These are phyloP conservation scores for Caenorhabditis sulstoni DNA, from an alignment of 2,888 invertebrate species.

Conservation along the genomic window DNA sequence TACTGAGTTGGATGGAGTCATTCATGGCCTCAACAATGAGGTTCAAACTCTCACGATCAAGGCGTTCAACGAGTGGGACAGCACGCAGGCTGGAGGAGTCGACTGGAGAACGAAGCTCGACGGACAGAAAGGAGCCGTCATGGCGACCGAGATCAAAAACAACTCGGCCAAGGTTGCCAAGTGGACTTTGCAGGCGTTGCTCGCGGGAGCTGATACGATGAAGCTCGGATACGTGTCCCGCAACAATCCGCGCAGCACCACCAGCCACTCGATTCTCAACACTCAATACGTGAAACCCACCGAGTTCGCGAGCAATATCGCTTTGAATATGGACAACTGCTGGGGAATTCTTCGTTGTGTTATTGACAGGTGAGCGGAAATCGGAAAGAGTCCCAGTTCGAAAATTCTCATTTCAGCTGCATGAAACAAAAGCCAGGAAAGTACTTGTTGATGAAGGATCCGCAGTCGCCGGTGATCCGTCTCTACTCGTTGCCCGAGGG, in stretches of 20 bases:
- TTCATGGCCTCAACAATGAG: slow-evolving; percentile 85
- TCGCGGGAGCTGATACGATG: slow-evolving; percentile 96
- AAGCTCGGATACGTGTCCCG: slow-evolving; percentile 99
- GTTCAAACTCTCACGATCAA: slow-evolving; percentile 94
- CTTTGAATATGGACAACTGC: slow-evolving; percentile 98
- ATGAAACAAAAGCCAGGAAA: slow-evolving; percentile 78
- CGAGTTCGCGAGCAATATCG: slow-evolving; percentile 98
- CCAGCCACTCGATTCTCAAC: slow-evolving; percentile 84
- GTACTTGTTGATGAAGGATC: slow-evolving; percentile 78
- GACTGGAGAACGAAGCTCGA: slow-evolving; percentile 97
- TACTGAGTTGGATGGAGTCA: slow-evolving; percentile 96
- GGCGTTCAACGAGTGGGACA: slow-evolving; percentile 99
- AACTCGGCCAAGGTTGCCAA: slow-evolving; percentile 99
- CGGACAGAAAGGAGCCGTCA: slow-evolving; percentile 96
- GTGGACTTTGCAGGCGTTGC: slow-evolving; percentile 92
- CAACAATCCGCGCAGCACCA: slow-evolving; percentile 92
- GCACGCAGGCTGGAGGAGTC: slow-evolving; percentile 93
- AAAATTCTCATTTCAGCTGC: slow-evolving; percentile 58
- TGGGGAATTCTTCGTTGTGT: slow-evolving; percentile 97
- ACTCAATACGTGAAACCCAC: slow-evolving; percentile 98
- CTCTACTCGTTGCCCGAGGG: slow-evolving; percentile 98
- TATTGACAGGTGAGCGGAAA: slow-evolving; percentile 86
- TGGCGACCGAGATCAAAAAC: slow-evolving; percentile 97
- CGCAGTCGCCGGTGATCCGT: slow-evolving; percentile 89
- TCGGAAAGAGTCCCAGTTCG: too few species aligned